Evolutionary conservation across 2,888 invertebrate species (phyloP), one percentile per base, ranked within the genome.

Genomic region (Brachyptera risi): DNA sequence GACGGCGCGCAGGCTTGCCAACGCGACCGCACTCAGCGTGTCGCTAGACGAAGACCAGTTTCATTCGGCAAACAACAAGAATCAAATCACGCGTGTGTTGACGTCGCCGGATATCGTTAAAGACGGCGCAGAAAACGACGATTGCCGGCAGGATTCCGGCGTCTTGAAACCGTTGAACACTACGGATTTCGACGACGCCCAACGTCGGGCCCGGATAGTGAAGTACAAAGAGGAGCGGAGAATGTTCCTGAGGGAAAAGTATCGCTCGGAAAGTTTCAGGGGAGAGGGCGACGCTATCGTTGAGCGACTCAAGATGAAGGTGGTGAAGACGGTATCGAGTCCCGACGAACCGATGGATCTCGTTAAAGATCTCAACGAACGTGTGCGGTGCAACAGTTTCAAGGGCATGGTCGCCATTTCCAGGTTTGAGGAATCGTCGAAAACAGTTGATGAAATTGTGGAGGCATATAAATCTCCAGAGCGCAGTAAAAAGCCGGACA

Each of bases 161-260:
- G 62, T 42, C n/a, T 59, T 49, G n/a, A 44, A 24, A 17, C 27
- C 47, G 26, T 3, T 24, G 26, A 56, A 38, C 19, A 13, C 49
- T n/a, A 24, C 35, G 73, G 72, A 72, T 21, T 75, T 80, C 38
- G 83, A 87, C 65, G 73, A 74, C 60, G 71, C 71, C 63, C 71
- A 85, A 21, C 87, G 88, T 69, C 78, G 93, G 50, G 92, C 93
- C 71, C 77, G 93, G 49, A 92, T 94, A 66, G 92, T 93, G 74
- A 88, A 89, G 72, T 94, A 93, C 73, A 94, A 94, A 76, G 92
- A 93, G 71, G 93, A 94, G 71, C 78, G 93, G n/a, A 79, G 94
- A 56, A 87, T 86, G 67, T 90, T 91, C 69, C 75, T 93, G 13
- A 82, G 92, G 49, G 92, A 93, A 71, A 92, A 92, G 73, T 92